Conservation (phyloP, 2,888 invertebrate species). For the Leptogaster cylindrica region DNA sequence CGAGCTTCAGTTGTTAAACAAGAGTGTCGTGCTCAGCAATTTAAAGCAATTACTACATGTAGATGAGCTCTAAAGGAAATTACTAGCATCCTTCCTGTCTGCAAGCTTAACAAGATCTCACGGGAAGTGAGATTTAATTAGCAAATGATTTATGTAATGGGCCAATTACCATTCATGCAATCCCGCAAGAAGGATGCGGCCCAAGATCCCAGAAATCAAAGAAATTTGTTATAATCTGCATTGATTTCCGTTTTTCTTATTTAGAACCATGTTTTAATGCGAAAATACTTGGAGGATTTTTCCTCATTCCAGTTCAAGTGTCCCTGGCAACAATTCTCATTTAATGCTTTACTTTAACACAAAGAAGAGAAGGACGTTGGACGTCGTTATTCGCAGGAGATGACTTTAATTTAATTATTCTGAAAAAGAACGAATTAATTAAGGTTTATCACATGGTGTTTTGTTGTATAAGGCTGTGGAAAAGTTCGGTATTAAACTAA, state of each 20-base stretch:
- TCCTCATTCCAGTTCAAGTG: too few species aligned
- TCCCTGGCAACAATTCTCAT: too few species aligned
- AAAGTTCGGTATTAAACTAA: neutral
- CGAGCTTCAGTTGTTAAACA: neutral
- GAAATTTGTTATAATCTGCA: too few species aligned
- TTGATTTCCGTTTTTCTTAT: too few species aligned
- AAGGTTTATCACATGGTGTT: conserved; percentile 30
- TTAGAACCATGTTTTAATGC: too few species aligned
- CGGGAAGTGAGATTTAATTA: conserved; percentile 36
- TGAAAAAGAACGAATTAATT: conserved; percentile 27
- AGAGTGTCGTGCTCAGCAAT: conserved; percentile 24
- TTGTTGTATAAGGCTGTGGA: neutral
- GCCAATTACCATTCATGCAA: conserved; percentile 24
- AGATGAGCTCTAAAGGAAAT: conserved; percentile 31
- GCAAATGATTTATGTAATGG: conserved; percentile 33
- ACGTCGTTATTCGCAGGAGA: too few species aligned
- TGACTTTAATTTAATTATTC: conserved; percentile 11
- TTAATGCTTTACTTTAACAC: too few species aligned
- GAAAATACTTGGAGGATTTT: too few species aligned
- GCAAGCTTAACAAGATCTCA: conserved; percentile 26
- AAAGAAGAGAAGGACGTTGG: too few species aligned
- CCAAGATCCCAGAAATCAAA: too few species aligned
- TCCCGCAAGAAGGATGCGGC: too few species aligned
- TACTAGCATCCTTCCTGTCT: conserved; percentile 29
- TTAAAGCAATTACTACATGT: conserved; percentile 35